Evolutionary conservation across 2,888 invertebrate genomes (phyloP).

Genomic region (Encarsia formosa): DNA sequence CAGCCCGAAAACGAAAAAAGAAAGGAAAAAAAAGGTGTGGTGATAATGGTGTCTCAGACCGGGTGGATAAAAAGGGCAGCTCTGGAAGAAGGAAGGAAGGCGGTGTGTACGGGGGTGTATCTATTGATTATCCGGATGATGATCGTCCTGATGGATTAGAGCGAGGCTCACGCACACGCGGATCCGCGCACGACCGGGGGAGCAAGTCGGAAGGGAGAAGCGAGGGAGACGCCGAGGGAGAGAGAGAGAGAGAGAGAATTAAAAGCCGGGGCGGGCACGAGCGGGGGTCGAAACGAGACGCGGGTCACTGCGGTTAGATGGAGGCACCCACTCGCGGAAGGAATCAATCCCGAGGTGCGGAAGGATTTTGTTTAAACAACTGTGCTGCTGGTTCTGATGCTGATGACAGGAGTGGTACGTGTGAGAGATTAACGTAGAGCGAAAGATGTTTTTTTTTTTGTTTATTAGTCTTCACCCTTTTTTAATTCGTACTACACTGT

Average conservation of each 20-base stretch:
- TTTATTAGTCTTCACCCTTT: neutral
- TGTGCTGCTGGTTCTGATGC: no score
- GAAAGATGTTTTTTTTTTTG: neutral
- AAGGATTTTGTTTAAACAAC: no score
- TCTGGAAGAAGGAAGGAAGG: no score
- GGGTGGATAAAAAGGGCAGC: no score
- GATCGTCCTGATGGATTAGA: neutral
- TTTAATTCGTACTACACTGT: no score
- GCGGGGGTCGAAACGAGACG: neutral
- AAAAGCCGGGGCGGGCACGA: neutral
- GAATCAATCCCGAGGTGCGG: no score
- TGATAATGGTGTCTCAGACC: no score
- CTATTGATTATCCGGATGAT: no score
- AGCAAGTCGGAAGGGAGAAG: neutral
- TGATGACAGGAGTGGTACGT: no score
- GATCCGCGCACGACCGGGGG: conserved; percentile 14
- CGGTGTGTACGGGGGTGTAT: no score
- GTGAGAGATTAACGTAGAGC: neutral
- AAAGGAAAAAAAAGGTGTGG: no score
- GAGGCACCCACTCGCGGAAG: neutral
- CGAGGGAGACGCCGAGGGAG: neutral
- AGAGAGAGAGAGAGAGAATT: conserved; percentile 2
- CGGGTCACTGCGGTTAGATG: neutral
- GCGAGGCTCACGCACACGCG: neutral
- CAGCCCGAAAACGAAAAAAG: no score